A percentile compares a stretch with the other conserved stretches of the same genome.
Conservation (phyloP, 2,888 invertebrate species). For the Rhabditoides inermis region DNA sequence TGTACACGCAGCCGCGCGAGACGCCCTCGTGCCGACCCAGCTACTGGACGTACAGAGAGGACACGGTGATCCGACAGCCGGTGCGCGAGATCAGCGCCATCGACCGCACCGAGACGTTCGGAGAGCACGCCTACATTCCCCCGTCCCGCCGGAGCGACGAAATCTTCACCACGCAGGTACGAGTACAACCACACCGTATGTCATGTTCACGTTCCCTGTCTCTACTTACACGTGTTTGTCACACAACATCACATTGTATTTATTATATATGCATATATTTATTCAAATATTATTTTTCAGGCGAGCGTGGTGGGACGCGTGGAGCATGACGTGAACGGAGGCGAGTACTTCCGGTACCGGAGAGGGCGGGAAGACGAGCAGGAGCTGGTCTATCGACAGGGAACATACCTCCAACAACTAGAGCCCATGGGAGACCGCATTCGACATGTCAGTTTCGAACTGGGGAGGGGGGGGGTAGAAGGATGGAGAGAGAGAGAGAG, state of each 20-base stretch:
- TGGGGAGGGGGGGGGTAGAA: too few species aligned
- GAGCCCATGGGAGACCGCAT: too few species aligned
- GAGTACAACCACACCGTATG: constrained; percentile 7
- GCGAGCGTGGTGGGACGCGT: constrained; percentile 25
- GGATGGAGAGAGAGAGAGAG: too few species aligned
- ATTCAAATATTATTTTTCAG: too few species aligned
- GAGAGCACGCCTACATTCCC: constrained; percentile 10
- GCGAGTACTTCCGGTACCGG: constrained; percentile 18
- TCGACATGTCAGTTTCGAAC: too few species aligned
- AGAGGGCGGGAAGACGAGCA: constrained; percentile 35
- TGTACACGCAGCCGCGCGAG: not conserved
- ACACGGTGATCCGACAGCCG: too few species aligned
- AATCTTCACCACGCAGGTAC: constrained; percentile 24
- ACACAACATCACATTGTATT: too few species aligned
- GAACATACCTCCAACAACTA: too few species aligned
- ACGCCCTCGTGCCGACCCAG: constrained; percentile 5
- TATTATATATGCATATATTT: too few species aligned
- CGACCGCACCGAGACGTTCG: constrained; percentile 22
- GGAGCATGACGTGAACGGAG: constrained; percentile 22
- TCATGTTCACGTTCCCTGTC: not conserved
- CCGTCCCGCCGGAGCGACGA: constrained; percentile 10
- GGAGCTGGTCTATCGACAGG: too few species aligned
- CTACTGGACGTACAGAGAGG: too few species aligned
- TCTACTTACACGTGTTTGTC: too few species aligned
- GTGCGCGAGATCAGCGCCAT: constrained; percentile 24